A percentile compares a stretch with the other conserved stretches of the same genome.
These are phyloP conservation scores for Tapirus terrestris DNA, from an alignment of 2,113 vertebrate genomes.

Conservation along the genomic window DNA sequence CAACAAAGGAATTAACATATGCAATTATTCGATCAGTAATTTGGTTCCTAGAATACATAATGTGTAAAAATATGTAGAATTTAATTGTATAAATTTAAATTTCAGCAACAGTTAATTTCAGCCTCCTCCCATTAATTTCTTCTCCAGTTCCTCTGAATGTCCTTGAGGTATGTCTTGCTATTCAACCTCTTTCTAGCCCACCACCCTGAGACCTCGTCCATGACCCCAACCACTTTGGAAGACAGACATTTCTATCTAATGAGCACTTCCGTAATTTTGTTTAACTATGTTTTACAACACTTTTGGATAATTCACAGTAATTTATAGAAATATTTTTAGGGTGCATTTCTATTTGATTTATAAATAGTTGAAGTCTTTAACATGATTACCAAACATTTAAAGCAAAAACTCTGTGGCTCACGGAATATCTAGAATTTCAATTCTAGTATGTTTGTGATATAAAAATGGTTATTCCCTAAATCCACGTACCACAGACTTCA, in stretches of 20 bases:
- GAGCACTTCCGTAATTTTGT: neutral
- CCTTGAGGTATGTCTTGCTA: neutral
- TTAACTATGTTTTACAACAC: neutral
- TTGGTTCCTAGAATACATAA: neutral
- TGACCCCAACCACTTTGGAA: neutral
- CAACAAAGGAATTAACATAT: neutral
- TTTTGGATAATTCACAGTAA: neutral
- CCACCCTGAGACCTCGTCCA: fast-evolving
- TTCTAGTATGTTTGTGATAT: neutral
- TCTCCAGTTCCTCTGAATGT: neutral
- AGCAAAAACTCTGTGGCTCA: neutral
- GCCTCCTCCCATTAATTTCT: neutral
- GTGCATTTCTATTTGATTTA: neutral
- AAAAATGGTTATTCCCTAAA: neutral
- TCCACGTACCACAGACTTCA: fast-evolving
- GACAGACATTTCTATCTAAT: neutral
- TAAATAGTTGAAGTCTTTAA: neutral
- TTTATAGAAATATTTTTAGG: neutral
- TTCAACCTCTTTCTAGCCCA: fast-evolving
- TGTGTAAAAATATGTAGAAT: neutral
- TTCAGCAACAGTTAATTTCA: neutral
- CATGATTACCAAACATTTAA: neutral
- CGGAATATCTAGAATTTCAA: neutral
- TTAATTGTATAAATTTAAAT: neutral
- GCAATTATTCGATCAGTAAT: neutral